Evolutionary conservation across 2,113 vertebrate species (phyloP).

Genomic region (Crotophaga sulcirostris): DNA sequence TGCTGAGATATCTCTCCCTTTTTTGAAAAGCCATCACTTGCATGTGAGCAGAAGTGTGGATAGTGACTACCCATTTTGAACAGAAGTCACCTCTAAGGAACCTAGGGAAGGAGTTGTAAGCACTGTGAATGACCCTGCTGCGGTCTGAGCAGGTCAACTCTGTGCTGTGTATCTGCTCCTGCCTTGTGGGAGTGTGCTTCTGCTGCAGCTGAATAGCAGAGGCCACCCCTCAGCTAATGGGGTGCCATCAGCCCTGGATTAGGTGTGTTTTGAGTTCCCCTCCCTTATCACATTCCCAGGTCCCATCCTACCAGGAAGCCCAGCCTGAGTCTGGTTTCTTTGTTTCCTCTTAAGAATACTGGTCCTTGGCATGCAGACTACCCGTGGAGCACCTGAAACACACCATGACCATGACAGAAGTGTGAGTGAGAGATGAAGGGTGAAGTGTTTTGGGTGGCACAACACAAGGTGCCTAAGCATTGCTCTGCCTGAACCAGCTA

Average conservation of each 20-base stretch:
- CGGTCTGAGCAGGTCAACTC: not conserved
- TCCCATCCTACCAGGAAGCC: not conserved
- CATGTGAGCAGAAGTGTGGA: not conserved
- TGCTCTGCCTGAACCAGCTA: not conserved
- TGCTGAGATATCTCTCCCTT: not conserved
- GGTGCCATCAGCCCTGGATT: not conserved
- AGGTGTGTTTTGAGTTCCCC: not conserved
- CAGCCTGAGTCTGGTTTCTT: not conserved
- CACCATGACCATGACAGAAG: accelerated
- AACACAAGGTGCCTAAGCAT: not conserved
- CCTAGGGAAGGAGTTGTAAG: not conserved
- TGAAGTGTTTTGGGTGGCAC: not conserved
- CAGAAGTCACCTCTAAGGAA: not conserved
- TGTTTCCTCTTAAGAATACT: not conserved
- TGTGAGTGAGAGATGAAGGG: not conserved
- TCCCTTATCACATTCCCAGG: not conserved
- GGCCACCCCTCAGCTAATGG: not conserved
- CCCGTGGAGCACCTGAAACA: not conserved
- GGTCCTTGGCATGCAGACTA: not conserved
- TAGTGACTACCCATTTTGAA: not conserved
- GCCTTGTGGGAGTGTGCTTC: not conserved
- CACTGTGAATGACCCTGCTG: not conserved
- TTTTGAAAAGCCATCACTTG: not conserved
- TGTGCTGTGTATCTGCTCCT: not conserved
- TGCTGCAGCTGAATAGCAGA: not conserved